A percentile compares a stretch with the other conserved stretches of the same genome.
Conservation (phyloP, 2,888 invertebrate species). For the Mactromeris polynyma region DNA sequence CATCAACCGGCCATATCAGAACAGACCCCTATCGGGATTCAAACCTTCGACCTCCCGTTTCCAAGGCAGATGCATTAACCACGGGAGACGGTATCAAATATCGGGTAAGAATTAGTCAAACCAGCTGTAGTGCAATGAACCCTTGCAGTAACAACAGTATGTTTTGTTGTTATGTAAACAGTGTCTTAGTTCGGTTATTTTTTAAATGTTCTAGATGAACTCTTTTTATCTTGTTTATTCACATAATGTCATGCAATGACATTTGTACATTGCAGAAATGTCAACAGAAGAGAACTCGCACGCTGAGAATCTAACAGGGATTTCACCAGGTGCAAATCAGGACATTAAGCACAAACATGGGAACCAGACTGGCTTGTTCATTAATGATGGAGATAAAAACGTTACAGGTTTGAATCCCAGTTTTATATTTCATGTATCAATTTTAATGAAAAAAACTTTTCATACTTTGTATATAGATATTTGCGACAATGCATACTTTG, state of each 20-base stretch:
- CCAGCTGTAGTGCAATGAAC: too few relatives aligned
- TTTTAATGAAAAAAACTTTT: too few relatives aligned
- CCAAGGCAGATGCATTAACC: too few relatives aligned
- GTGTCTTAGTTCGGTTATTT: not conserved
- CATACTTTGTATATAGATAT: too few relatives aligned
- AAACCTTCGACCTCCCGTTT: too few relatives aligned
- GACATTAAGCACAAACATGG: not conserved
- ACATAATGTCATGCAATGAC: constrained; percentile 11
- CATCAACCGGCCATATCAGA: too few relatives aligned
- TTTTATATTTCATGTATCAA: too few relatives aligned
- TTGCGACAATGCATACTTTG: too few relatives aligned
- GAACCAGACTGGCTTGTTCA: constrained; percentile 8
- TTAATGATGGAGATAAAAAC: constrained; percentile 23
- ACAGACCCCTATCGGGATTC: too few relatives aligned
- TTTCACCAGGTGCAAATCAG: constrained; percentile 13
- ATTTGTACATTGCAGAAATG: constrained; percentile 46
- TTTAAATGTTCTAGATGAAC: not conserved
- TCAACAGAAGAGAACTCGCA: constrained; percentile 25
- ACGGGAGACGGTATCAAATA: too few relatives aligned
- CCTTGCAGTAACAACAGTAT: too few relatives aligned
- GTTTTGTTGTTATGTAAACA: not conserved
- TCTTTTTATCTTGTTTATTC: not conserved
- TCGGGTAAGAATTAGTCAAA: too few relatives aligned
- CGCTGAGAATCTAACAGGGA: not conserved
- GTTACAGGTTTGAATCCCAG: constrained; percentile 22